Evolutionary conservation across 2,113 vertebrate species (phyloP).

Genomic region (Myrmecophaga tridactyla): DNA sequence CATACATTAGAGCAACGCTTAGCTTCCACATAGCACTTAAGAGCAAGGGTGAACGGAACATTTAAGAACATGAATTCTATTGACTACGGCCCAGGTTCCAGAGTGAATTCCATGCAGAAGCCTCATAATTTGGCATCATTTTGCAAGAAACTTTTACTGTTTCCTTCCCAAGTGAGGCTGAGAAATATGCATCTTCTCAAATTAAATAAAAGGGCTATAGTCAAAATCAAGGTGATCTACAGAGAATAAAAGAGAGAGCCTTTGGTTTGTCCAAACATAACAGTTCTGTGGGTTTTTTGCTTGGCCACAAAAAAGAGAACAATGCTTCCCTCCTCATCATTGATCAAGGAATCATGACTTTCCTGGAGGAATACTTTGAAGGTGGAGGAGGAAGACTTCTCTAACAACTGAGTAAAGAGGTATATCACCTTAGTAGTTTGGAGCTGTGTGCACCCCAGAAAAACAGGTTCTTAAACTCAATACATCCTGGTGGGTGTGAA

Average conservation of each 20-base stretch:
- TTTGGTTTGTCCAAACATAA: neutral
- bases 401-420: neutral
- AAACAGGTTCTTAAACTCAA: too few species aligned
- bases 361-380: neutral
- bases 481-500: too few species aligned
- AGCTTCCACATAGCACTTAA: neutral
- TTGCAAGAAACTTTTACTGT: neutral
- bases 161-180: neutral
- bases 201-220: neutral
- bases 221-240: neutral
- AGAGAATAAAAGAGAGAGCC: neutral
- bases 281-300: neutral
- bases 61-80: neutral
- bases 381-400: neutral
- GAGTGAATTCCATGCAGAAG: neutral
- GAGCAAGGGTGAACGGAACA: neutral
- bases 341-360: neutral
- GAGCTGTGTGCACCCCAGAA: too few species aligned
- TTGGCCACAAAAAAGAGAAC: neutral
- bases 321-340: neutral
- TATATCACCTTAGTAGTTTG: too few species aligned
- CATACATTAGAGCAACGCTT: neutral
- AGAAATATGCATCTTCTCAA: neutral
- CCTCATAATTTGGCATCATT: neutral
- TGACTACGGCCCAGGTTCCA: neutral